A percentile compares a stretch with the other conserved stretches of the same genome.
Evolutionary conservation across 53 echinoderm and acorn worm genomes (phyloP).

Genomic region (Echinometra lucunter): DNA sequence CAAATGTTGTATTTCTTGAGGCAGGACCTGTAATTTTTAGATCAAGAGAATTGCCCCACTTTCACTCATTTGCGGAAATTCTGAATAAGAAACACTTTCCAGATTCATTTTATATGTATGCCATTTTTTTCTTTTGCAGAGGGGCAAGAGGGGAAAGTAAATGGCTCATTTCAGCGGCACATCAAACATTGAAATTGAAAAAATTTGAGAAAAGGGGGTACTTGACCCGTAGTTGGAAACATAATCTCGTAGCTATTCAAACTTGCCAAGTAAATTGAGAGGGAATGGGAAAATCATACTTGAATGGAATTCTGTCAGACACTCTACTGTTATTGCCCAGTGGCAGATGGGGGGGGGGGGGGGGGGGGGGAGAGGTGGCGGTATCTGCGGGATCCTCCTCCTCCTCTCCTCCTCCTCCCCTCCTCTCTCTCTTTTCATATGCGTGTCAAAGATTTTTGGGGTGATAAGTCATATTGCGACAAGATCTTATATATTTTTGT

Average conservation of each 20-base stretch:
- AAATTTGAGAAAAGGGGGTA: neutral
- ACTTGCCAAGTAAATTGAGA: slow-evolving; percentile 43
- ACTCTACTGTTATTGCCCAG: slow-evolving; percentile 18
- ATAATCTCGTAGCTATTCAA: slow-evolving; percentile 47
- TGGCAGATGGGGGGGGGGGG: neutral
- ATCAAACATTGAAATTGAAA: neutral
- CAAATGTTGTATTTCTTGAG: too few species aligned
- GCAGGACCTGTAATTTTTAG: too few species aligned
- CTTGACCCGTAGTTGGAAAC: slow-evolving; percentile 39
- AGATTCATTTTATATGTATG: neutral
- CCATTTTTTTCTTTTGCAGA: too few species aligned
- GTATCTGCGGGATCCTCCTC: too few species aligned
- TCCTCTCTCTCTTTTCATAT: too few species aligned
- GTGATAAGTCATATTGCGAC: too few species aligned
- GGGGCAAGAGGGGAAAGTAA: neutral
- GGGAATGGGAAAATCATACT: slow-evolving; percentile 33
- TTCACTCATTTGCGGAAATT: too few species aligned
- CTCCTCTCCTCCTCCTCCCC: too few species aligned
- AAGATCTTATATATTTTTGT: too few species aligned
- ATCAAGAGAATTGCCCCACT: too few species aligned
- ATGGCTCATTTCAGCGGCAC: slow-evolving; percentile 18
- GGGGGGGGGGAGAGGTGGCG: too few species aligned
- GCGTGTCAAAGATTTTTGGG: too few species aligned
- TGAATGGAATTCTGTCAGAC: slow-evolving; percentile 34
- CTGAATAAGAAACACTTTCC: neutral